Conservation (phyloP, 2,888 invertebrate genomes). For the Drosophila histrio region DNA sequence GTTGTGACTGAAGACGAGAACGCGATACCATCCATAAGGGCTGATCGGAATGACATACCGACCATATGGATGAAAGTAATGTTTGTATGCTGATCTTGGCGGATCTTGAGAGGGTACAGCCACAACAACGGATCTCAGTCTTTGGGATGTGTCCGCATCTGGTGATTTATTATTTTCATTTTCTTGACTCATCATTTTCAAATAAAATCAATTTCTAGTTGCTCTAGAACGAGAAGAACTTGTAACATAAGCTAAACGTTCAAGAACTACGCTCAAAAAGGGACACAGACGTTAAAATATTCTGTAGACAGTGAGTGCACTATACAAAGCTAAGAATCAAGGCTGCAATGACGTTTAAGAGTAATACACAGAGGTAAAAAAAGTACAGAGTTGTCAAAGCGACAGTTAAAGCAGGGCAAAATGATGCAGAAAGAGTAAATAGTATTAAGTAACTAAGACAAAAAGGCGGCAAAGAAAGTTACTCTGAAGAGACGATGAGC, state of each 20-base stretch:
- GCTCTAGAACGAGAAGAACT: not conserved
- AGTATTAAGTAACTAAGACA: not conserved
- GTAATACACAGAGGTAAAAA: not conserved
- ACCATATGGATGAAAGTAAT: not conserved
- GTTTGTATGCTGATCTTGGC: not conserved
- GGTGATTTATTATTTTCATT: not conserved
- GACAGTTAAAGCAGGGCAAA: not conserved
- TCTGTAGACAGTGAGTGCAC: not conserved
- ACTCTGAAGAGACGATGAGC: not conserved
- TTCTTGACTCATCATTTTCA: slow-evolving; percentile 4
- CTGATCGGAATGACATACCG: slow-evolving; percentile 40
- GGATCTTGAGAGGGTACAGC: not conserved
- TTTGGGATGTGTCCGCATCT: not conserved
- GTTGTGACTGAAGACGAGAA: slow-evolving; percentile 38
- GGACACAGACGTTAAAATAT: not conserved
- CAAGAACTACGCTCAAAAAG: not conserved
- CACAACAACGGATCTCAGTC: slow-evolving; percentile 4
- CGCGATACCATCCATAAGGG: slow-evolving; percentile 59
- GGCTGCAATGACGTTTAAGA: no score
- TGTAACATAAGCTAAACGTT: not conserved
- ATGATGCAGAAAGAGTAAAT: not conserved
- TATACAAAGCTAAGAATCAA: no score
- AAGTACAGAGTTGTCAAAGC: not conserved
- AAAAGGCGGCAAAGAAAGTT: not conserved
- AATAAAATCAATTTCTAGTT: not conserved